Evolutionary conservation across 2,113 vertebrate species (phyloP).

Genomic region (Crotalus tigris): DNA sequence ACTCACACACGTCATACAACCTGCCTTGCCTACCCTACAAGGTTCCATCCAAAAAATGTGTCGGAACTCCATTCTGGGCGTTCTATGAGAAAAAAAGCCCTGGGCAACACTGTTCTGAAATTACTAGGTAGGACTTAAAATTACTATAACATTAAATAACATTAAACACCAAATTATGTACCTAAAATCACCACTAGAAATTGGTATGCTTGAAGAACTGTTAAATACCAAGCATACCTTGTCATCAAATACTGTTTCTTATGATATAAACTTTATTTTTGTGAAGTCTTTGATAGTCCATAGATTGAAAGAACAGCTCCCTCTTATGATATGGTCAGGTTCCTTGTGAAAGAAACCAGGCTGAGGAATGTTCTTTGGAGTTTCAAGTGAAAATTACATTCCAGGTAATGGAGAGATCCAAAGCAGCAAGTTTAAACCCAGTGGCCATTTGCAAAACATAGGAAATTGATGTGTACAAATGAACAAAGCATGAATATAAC

Average conservation of each 20-base stretch:
- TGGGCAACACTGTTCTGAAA: neutral
- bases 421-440: neutral
- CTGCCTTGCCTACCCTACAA: too few species aligned
- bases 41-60: too few species aligned
- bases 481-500: neutral
- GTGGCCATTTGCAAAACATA: neutral
- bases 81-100: too few species aligned
- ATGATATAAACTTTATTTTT: neutral
- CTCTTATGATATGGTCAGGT: neutral
- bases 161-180: neutral
- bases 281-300: neutral
- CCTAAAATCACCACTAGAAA: neutral
- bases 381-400: neutral
- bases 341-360: neutral
- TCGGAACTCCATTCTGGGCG: too few species aligned
- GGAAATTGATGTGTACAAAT: neutral
- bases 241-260: neutral
- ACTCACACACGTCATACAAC: too few species aligned
- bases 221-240: neutral
- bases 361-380: neutral
- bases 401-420: neutral
- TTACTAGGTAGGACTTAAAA: neutral
- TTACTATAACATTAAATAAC: neutral
- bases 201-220: neutral
- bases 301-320: neutral